Conservation (phyloP, 2,113 vertebrate species). For the Cynopterus brachyotis region DNA sequence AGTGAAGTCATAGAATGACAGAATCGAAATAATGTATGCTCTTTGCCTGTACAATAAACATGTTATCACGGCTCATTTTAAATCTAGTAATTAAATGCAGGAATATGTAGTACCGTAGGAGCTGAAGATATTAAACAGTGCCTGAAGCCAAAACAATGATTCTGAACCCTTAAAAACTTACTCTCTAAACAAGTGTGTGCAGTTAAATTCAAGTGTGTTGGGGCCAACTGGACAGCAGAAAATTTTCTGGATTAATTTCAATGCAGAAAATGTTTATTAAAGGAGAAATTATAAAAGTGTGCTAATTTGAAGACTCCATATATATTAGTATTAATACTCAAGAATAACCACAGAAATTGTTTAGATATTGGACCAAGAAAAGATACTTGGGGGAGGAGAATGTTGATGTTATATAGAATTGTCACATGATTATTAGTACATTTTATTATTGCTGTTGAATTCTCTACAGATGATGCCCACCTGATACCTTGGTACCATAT, state of each 20-base stretch:
- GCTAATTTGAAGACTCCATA: not conserved
- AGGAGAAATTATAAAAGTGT: not conserved
- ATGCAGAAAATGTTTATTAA: not conserved
- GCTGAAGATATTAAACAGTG: not conserved
- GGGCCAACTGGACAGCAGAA: not conserved
- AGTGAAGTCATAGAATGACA: not conserved
- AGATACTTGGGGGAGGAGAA: not conserved
- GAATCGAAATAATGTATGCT: not conserved
- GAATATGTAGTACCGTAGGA: not conserved
- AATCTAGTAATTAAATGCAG: not conserved
- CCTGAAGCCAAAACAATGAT: not conserved
- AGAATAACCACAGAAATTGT: not conserved
- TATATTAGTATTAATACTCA: not conserved
- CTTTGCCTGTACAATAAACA: not conserved
- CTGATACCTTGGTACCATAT: not conserved
- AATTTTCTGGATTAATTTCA: conserved; percentile 17
- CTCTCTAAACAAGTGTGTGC: not conserved
- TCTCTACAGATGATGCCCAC: not conserved
- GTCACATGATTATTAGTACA: not conserved
- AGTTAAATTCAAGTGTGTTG: not conserved
- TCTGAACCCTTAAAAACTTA: not conserved
- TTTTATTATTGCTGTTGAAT: conserved; percentile 13
- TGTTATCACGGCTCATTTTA: not conserved
- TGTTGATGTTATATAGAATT: no score
- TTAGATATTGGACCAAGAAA: not conserved